Percentiles rank a stretch among this genome's conserved stretches.
These are phyloP conservation scores for Eucriotettix oculatus DNA, from an alignment of 2,888 invertebrate species.

Conservation along the genomic window DNA sequence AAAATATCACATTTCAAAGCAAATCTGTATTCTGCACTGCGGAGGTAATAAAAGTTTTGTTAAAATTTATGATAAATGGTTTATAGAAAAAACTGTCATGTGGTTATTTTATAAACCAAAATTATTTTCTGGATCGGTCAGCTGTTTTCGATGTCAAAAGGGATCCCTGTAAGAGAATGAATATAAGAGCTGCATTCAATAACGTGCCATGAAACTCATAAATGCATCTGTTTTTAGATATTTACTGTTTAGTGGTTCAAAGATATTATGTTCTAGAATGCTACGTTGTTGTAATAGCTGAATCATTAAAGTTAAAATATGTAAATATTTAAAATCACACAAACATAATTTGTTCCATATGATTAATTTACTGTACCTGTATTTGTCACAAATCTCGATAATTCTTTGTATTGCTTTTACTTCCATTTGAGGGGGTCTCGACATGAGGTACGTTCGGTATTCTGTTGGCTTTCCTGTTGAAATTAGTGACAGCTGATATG, in stretches of 20 bases:
- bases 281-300: neutral
- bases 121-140: too few species aligned
- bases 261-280: too few species aligned
- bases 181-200: neutral
- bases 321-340: too few species aligned
- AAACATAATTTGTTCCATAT: neutral
- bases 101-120: too few species aligned
- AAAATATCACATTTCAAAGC: too few species aligned
- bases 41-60: too few species aligned
- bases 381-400: conserved; percentile 35
- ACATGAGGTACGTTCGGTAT: conserved; percentile 44
- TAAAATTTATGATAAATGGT: too few species aligned
- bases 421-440: conserved; percentile 51
- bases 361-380: conserved; percentile 24
- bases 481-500: neutral
- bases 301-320: neutral
- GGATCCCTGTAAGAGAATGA: neutral
- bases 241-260: too few species aligned
- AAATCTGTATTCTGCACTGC: too few species aligned
- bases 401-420: conserved; percentile 42
- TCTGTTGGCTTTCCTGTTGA: conserved; percentile 31
- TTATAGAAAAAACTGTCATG: too few species aligned
- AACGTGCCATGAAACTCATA: too few species aligned
- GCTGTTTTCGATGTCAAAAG: neutral
- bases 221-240: too few species aligned